Evolutionary conservation across 92 coral and sea anemone species (phyloP), one percentile per base, ranked within the genome.

Genomic region (Epizoanthus rinbou): DNA sequence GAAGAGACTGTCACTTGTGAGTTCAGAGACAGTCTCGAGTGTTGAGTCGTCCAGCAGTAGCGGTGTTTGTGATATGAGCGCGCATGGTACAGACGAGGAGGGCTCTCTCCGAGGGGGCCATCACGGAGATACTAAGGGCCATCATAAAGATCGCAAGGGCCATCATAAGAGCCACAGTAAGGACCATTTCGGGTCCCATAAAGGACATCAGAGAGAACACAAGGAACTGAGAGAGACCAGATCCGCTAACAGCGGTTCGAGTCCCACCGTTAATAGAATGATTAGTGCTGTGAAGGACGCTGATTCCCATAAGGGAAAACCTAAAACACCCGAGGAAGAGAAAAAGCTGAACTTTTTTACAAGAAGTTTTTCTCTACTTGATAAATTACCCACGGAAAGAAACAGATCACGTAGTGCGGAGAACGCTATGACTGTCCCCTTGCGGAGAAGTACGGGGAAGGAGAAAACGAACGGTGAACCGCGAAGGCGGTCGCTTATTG

Each of bases 31-130:
- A 43, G 89, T 75, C 4, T 87, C 91, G n/a, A 82, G 90, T 22
- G 79, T 83, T 21, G 94, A 88, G 35, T 91, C 94, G 13, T 91
- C 95, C 1, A 81, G 95, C 8, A 91, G 94, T 37, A 93, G 97
- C 58, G 97, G 94, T 2, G 91, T 91, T 64, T 86, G 88, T 79
- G 97, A 93, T 43, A 74, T 85, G 47, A 91, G 80, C 65, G 63
- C 85, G 37, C 94, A 79, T 37, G 54, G 79, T 13, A 88, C 89
- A 6, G 97, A 93, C 64, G 97, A 93, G 57, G 97, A 88, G 22
- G 87, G 84, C 23, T 84, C 90, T 31, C 75, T 87, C 62, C 86
- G 88, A 52, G 86, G 84, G 53, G 85, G 93, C 14, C 70, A 78
- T 62, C 69, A 78, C 22, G 82, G 57, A 17, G 80, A 60, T 54